phyloP scores from a whole-genome alignment of 2,113 vertebrate genomes.

The Menura novaehollandiae region DNA sequence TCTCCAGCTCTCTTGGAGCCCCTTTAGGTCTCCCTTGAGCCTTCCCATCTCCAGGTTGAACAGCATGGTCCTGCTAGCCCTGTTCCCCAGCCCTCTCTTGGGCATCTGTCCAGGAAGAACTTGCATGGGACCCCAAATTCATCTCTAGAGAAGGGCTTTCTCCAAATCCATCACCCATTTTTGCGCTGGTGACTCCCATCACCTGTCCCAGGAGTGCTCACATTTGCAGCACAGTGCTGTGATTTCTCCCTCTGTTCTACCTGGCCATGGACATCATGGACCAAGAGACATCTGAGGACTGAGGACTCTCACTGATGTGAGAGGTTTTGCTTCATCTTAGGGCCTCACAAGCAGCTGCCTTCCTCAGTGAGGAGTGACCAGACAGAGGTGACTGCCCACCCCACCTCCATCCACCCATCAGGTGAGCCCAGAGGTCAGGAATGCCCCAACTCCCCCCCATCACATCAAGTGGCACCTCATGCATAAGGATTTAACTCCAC shows the following conservation, averaged over 20 bases:
- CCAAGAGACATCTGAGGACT: not conserved
- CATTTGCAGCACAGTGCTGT: not conserved
- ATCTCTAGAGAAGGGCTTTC: not conserved
- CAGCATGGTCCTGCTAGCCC: not conserved
- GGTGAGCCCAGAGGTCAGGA: not conserved
- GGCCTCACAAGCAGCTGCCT: not conserved
- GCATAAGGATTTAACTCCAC: not conserved
- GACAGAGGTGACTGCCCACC: not conserved
- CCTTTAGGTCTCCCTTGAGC: not conserved
- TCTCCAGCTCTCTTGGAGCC: not conserved
- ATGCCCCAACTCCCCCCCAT: not conserved
- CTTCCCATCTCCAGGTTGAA: not conserved
- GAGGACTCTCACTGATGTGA: not conserved
- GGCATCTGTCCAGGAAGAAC: not conserved
- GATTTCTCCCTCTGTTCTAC: not conserved
- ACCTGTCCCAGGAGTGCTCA: not conserved
- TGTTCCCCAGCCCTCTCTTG: not conserved
- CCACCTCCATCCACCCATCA: not conserved
- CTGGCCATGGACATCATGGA: accelerated
- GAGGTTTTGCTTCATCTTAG: not conserved
- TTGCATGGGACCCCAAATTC: not conserved
- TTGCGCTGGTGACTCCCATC: not conserved
- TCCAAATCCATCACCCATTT: not conserved
- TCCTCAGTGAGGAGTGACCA: not conserved
- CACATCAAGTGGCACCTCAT: not conserved